Evolutionary conservation across 2,113 vertebrate genomes (phyloP).

Genomic region (Echinops telfairi): DNA sequence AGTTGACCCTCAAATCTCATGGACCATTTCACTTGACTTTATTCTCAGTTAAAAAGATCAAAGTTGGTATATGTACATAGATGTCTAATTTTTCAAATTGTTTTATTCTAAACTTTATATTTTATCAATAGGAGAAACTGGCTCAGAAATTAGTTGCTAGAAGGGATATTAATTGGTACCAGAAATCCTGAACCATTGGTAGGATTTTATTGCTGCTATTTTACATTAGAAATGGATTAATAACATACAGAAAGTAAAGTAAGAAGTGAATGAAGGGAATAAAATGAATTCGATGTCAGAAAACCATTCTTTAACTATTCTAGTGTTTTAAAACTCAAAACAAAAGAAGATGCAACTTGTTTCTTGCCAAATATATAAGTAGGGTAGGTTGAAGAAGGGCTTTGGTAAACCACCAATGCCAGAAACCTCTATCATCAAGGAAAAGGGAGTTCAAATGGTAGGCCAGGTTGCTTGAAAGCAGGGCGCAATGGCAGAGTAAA

Average conservation of each 20-base stretch:
- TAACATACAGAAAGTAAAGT: neutral
- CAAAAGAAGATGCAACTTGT: neutral
- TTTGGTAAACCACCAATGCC: neutral
- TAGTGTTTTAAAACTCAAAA: neutral
- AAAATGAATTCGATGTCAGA: neutral
- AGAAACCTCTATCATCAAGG: neutral
- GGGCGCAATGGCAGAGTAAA: neutral
- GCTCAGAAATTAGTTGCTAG: neutral
- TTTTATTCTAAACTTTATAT: neutral
- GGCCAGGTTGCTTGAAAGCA: neutral
- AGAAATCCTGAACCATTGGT: neutral
- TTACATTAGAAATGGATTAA: neutral
- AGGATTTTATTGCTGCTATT: neutral
- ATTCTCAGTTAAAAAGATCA: slow-evolving; percentile 5
- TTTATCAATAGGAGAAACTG: neutral
- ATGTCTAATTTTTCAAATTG: neutral
- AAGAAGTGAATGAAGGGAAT: neutral
- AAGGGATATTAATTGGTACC: neutral
- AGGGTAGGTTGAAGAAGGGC: neutral
- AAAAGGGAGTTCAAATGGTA: neutral
- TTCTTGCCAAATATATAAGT: slow-evolving; percentile 25
- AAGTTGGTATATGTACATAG: neutral
- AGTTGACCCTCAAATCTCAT: neutral
- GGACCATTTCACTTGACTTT: neutral
- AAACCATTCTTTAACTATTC: slow-evolving; percentile 13